phyloP scores from a whole-genome alignment of 1,140 invertebrate genomes.

The Frieseomelitta varia region DNA sequence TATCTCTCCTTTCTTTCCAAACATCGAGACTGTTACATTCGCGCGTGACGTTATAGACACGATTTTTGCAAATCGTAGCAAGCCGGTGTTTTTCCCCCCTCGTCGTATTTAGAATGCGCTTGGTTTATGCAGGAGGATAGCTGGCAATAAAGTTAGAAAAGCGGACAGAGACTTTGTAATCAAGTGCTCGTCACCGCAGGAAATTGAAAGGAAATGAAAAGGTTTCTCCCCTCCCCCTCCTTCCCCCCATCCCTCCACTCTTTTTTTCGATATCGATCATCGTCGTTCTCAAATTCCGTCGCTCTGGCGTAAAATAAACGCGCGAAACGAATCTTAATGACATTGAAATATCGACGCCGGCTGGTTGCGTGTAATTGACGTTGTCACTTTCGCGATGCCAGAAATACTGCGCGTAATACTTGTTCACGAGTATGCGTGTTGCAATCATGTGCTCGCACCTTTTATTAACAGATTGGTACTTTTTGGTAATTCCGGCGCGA shows the following conservation, averaged over 20 bases:
- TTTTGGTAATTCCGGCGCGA: too few relatives aligned
- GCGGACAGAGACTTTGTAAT: constrained; percentile 55
- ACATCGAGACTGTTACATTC: too few relatives aligned
- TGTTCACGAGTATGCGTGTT: too few relatives aligned
- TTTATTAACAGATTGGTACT: too few relatives aligned
- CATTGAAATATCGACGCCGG: not conserved
- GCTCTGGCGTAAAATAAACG: not conserved
- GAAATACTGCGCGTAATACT: too few relatives aligned
- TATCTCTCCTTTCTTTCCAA: too few relatives aligned
- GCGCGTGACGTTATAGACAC: too few relatives aligned
- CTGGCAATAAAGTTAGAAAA: not conserved
- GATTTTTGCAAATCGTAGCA: too few relatives aligned
- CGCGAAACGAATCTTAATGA: too few relatives aligned
- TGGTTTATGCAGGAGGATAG: not conserved
- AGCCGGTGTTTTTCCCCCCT: not conserved
- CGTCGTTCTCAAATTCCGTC: not conserved
- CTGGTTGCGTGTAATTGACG: too few relatives aligned
- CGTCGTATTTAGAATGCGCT: not conserved
- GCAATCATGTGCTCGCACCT: too few relatives aligned
- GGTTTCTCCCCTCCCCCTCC: constrained; percentile 35
- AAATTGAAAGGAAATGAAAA: constrained; percentile 74
- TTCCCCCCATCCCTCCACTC: not conserved
- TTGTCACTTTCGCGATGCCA: not conserved
- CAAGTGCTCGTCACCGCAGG: constrained; percentile 50
- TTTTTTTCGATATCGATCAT: not conserved